phyloP scores from a whole-genome alignment of 2,888 invertebrate genomes.

The Amblyjoppa fuscipennis region DNA sequence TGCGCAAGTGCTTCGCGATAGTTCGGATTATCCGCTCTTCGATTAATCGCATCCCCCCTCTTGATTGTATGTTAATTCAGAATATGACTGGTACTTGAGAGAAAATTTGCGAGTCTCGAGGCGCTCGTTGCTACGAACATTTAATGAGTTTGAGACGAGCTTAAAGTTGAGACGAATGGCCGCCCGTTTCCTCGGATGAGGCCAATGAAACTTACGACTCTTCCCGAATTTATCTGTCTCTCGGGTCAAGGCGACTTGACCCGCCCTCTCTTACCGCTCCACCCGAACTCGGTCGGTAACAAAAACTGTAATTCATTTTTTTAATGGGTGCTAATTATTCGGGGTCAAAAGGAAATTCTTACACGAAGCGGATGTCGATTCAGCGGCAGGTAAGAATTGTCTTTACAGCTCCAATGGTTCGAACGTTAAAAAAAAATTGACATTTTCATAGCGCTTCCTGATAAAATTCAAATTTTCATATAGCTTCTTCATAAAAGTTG shows the following conservation, averaged over 20 bases:
- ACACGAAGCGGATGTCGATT: no score
- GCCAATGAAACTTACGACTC: neutral
- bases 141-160: conserved; percentile 1
- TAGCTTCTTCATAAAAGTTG: no score
- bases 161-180: neutral
- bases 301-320: no score
- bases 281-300: no score
- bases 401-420: no score
- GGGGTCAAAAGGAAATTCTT: no score
- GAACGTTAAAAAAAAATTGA: no score
- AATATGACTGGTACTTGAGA: neutral
- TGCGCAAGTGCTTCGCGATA: neutral
- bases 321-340: no score
- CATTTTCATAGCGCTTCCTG: no score
- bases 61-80: neutral
- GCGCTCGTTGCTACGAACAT: neutral
- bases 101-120: neutral
- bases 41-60: neutral
- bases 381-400: no score
- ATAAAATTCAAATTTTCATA: no score
- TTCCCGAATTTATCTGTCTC: neutral
- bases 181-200: conserved; percentile 1
- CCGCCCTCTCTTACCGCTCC: no score
- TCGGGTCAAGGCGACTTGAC: neutral
- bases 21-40: neutral